Evolutionary conservation across 1,140 invertebrate genomes (phyloP).

Genomic region (Chrysopa pallens): DNA sequence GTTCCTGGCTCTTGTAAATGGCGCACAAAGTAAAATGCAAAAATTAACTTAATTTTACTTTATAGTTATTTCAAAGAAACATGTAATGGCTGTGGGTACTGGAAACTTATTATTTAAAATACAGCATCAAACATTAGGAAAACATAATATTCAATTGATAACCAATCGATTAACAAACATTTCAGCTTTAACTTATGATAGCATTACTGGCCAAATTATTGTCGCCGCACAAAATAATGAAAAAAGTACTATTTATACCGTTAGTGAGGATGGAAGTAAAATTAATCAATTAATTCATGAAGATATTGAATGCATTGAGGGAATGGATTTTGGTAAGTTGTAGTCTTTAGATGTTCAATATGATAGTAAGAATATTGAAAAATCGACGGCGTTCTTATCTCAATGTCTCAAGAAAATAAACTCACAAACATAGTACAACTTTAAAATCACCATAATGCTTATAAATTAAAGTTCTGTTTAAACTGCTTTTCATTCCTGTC

Average conservation of each 20-base stretch:
- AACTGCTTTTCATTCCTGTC: too few relatives aligned
- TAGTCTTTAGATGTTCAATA: neutral
- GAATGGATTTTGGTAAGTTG: constrained; percentile 39
- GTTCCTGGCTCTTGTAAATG: too few relatives aligned
- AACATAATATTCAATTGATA: constrained; percentile 22
- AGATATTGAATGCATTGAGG: constrained; percentile 31
- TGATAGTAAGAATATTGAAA: neutral
- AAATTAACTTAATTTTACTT: too few relatives aligned
- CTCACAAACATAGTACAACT: too few relatives aligned
- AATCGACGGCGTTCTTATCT: too few relatives aligned
- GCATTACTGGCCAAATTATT: constrained; percentile 25
- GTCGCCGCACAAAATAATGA: constrained; percentile 25
- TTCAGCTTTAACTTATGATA: constrained; percentile 20
- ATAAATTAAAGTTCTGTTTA: too few relatives aligned
- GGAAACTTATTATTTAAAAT: constrained; percentile 21
- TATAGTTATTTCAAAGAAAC: constrained; percentile 15
- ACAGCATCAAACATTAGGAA: constrained; percentile 28
- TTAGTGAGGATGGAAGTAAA: constrained; percentile 20
- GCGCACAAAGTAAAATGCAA: too few relatives aligned
- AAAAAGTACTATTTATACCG: constrained; percentile 21
- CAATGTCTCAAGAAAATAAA: too few relatives aligned
- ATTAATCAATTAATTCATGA: constrained; percentile 21
- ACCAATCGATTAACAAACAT: constrained; percentile 23
- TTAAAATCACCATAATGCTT: too few relatives aligned
- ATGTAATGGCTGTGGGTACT: constrained; percentile 22